phyloP scores from a whole-genome alignment of 2,797 vertebrate species.

The Chelon labrosus region DNA sequence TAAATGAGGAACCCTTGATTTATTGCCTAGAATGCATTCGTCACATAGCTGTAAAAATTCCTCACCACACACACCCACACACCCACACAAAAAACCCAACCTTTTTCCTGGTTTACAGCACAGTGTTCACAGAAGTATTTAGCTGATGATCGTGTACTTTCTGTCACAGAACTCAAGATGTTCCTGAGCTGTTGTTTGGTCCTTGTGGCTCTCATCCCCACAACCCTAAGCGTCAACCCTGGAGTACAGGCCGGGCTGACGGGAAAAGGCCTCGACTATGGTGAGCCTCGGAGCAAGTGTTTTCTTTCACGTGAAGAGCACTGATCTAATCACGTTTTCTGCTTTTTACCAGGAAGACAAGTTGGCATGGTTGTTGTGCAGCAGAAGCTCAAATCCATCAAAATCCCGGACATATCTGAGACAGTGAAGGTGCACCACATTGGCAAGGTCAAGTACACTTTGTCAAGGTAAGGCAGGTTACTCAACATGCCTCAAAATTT shows the following conservation, averaged over 20 bases:
- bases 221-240: slow-evolving; percentile 62
- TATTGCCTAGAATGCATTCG: background rate
- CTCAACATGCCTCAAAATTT: background rate
- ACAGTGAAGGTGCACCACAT: slow-evolving; percentile 61
- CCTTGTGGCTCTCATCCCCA: slow-evolving; percentile 63
- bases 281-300: slow-evolving; percentile 53
- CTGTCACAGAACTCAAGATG: slow-evolving; percentile 67
- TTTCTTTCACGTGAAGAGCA: background rate
- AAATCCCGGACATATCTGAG: slow-evolving; percentile 82
- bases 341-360: slow-evolving; percentile 67
- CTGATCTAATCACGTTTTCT: background rate
- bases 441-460: slow-evolving; percentile 81
- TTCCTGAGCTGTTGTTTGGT: slow-evolving; percentile 55
- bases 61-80: background rate
- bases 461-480: slow-evolving; percentile 75
- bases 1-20: background rate
- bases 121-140: background rate
- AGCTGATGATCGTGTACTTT: slow-evolving; percentile 9
- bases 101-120: background rate
- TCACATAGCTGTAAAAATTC: background rate
- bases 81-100: slow-evolving; percentile 3
- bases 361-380: slow-evolving; percentile 76
- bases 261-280: slow-evolving; percentile 84
- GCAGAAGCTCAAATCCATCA: slow-evolving; percentile 76
- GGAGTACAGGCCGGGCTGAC: slow-evolving; percentile 82